A percentile compares a stretch with the other conserved stretches of the same genome.
Evolutionary conservation across 1,140 invertebrate genomes (phyloP).

Genomic region (Cephus cinctus): DNA sequence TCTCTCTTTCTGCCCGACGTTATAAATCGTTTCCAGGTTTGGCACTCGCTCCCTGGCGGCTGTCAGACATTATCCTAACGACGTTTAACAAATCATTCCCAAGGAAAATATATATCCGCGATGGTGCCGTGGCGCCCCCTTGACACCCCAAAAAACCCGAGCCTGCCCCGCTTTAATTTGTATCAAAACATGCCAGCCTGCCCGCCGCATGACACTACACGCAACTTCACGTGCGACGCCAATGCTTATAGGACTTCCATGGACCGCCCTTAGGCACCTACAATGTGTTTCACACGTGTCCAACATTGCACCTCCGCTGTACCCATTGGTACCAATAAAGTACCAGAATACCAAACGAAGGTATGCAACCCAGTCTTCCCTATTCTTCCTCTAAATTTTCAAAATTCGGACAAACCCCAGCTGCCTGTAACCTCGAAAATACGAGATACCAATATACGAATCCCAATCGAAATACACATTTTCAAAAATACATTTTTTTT

Average conservation of each 20-base stretch:
- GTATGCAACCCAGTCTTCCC: not conserved
- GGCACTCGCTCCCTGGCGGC: conserved; percentile 22
- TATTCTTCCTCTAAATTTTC: not conserved
- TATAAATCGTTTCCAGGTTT: conserved; percentile 48
- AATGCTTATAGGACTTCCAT: not conserved
- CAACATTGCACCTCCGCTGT: no score
- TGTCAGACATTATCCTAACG: conserved; percentile 37
- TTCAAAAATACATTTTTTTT: no score
- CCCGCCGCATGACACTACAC: conserved; percentile 2
- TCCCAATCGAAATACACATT: no score
- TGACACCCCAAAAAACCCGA: conserved; percentile 7
- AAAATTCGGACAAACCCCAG: no score
- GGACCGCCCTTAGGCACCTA: not conserved
- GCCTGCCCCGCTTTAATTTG: conserved; percentile 25
- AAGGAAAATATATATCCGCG: conserved; percentile 34
- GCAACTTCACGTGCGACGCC: not conserved
- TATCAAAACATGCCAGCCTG: conserved; percentile 30
- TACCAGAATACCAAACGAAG: not conserved
- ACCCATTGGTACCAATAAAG: not conserved
- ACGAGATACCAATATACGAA: no score
- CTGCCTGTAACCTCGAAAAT: no score
- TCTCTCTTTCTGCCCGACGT: conserved; percentile 22
- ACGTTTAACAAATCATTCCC: conserved; percentile 46
- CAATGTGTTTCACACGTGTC: conserved; percentile 7
- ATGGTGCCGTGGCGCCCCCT: conserved; percentile 23